Conservation (phyloP, 2,797 vertebrate species). For the Poliocrania exsul region DNA sequence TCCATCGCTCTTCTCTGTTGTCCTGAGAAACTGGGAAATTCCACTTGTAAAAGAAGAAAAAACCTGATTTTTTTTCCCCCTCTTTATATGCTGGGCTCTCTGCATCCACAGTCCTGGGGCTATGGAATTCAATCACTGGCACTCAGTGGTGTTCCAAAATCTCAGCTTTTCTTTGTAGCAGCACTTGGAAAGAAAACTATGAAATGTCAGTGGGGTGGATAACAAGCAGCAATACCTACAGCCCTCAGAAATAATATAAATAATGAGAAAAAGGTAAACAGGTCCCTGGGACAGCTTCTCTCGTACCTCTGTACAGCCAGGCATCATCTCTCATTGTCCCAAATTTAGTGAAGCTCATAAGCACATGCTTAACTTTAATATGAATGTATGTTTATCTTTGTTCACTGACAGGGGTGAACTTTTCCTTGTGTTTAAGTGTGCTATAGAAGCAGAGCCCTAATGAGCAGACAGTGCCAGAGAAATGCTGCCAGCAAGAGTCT, state of each 20-base stretch:
- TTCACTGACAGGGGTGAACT: background rate
- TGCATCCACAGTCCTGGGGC: background rate
- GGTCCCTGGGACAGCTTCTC: background rate
- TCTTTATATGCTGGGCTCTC: background rate
- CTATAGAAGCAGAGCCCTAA: conserved; percentile 48
- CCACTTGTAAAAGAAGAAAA: background rate
- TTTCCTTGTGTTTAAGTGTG: background rate
- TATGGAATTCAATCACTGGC: conserved; percentile 19
- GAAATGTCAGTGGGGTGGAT: background rate
- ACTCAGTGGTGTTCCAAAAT: background rate
- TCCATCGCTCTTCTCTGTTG: background rate
- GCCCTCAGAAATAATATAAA: conserved; percentile 1
- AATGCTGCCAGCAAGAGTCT: conserved; percentile 37
- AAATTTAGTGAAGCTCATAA: background rate
- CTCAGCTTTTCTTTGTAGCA: conserved; percentile 14
- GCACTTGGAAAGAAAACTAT: background rate
- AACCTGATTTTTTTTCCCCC: background rate
- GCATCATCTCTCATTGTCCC: background rate
- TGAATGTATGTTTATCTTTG: background rate
- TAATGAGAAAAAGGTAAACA: background rate
- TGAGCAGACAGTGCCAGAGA: conserved; percentile 57
- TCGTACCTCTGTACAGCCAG: background rate
- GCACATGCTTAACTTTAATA: background rate
- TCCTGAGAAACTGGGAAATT: background rate
- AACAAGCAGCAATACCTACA: conserved; percentile 12